Conservation (phyloP, 64 coral and sea anemone genomes). For the Stichodactyla mertensii region DNA sequence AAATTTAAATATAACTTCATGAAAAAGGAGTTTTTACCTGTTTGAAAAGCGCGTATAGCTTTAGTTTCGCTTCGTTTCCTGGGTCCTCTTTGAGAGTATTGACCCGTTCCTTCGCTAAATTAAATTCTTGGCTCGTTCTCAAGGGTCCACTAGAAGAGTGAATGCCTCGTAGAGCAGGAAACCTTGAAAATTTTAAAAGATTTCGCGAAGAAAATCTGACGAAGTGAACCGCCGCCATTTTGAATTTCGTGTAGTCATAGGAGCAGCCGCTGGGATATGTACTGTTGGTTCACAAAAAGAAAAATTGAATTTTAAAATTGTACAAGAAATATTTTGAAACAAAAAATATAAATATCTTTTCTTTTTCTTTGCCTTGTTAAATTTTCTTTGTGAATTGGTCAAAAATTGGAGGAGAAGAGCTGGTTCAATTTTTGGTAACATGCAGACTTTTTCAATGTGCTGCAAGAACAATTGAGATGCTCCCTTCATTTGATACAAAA, state of each 20-base stretch:
- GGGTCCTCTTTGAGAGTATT: slow-evolving; percentile 85
- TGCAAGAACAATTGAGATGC: too few relatives aligned
- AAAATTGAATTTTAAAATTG: neutral
- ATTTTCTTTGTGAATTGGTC: neutral
- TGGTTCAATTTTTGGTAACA: too few relatives aligned
- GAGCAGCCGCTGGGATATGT: neutral
- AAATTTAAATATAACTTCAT: too few relatives aligned
- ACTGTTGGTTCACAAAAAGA: neutral
- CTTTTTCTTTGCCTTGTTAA: neutral
- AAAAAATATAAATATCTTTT: neutral
- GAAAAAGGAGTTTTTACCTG: slow-evolving; percentile 43
- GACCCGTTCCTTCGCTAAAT: slow-evolving; percentile 65
- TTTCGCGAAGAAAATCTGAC: slow-evolving; percentile 12
- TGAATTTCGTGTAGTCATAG: neutral
- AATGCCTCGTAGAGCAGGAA: slow-evolving; percentile 33
- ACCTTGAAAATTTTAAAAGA: neutral
- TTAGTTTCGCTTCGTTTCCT: slow-evolving; percentile 88
- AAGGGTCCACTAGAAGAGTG: slow-evolving; percentile 19
- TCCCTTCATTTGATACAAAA: neutral
- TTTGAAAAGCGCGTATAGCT: slow-evolving; percentile 96
- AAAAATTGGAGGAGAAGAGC: too few relatives aligned
- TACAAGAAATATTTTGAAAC: neutral
- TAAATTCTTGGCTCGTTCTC: slow-evolving; percentile 43
- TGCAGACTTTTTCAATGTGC: too few relatives aligned
- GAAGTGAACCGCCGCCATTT: slow-evolving; percentile 23